Conservation (phyloP, 2,888 invertebrate genomes). For the Diarsia dahlii region DNA sequence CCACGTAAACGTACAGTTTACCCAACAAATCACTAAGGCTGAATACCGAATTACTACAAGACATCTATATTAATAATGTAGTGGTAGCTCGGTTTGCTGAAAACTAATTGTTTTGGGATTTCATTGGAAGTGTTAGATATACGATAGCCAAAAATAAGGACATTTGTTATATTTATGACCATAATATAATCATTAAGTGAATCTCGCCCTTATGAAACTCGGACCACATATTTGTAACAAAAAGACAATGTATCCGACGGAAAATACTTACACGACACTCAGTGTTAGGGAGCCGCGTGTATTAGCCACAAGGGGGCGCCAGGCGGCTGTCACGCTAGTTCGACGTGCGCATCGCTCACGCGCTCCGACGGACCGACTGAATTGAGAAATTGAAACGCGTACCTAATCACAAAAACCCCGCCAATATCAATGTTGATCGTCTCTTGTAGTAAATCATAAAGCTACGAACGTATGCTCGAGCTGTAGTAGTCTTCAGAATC, state of each 20-base stretch:
- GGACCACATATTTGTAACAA: constrained; percentile 10
- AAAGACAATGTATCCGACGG: constrained; percentile 40
- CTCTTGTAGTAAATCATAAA: constrained; percentile 59
- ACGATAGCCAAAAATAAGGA: not conserved
- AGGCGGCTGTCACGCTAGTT: constrained; percentile 77
- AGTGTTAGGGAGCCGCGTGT: constrained; percentile 52
- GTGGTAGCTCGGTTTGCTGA: not conserved
- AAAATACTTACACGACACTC: constrained; percentile 42
- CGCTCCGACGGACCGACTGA: constrained; percentile 86
- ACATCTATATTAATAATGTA: constrained; percentile 70
- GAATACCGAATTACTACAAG: constrained; percentile 36
- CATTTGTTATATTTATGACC: not conserved
- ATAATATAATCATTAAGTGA: not conserved
- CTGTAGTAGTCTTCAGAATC: constrained; percentile 64
- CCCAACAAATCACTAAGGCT: constrained; percentile 22
- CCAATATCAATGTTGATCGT: constrained; percentile 69
- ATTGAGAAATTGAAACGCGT: constrained; percentile 88
- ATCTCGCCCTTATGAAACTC: not conserved
- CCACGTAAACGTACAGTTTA: not conserved
- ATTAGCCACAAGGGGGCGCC: constrained; percentile 66
- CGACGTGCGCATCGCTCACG: constrained; percentile 86
- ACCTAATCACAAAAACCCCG: constrained; percentile 78
- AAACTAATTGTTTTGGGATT: constrained; percentile 11
- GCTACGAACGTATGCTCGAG: constrained; percentile 33
- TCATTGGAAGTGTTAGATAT: not conserved